Evolutionary conservation across 2,888 invertebrate species (phyloP), one percentile per base, ranked within the genome.

Genomic region (Trachelus stipa): DNA sequence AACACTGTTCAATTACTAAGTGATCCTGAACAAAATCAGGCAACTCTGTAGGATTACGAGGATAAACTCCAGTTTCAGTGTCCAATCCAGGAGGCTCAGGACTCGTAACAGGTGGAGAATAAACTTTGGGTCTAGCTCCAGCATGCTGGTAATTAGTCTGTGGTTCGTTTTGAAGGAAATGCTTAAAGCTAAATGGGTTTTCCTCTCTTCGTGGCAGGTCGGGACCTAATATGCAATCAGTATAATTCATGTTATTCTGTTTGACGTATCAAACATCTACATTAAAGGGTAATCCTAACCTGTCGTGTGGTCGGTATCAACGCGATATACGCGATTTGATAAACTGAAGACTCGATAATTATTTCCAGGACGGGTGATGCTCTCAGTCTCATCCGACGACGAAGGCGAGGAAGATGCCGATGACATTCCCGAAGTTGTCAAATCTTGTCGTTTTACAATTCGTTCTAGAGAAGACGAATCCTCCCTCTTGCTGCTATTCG

Each of bases 21-120:
- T 97, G 97, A 91, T 97, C 97, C 90, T 97, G 97, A 76, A 97
- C 97, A 92, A 97, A 97, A 90, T 97, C 97, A 0, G 97, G 97
- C 83, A 97, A 90, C 12, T 95, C 95, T 3, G 95, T 95, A 84
- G 95, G 92, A 85, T 93, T 93, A 78, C 93, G 91, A 0, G 93
- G 90, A 80, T 92, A 92, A 73, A 92, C 90, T 74, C 93, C 89
- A 89, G 92, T 87, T 91, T 94, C 91, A 87, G 92, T 92, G 84
- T 93, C 93, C 82, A 93, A 91, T 82, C 92, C 92, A 76, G 92
- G 92, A 86, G 92, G 92, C 84, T 93, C 93, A 84, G 92, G 91
- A 86, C 92, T 80, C 4, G 91, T 86, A 68, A 88, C 78, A 37
- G 85, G 88, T 34, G 90, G 87, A 23, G 92, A 90, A 85, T 93